Evolutionary conservation across 2,888 invertebrate species (phyloP).

Genomic region (Sminthurinus aureus): DNA sequence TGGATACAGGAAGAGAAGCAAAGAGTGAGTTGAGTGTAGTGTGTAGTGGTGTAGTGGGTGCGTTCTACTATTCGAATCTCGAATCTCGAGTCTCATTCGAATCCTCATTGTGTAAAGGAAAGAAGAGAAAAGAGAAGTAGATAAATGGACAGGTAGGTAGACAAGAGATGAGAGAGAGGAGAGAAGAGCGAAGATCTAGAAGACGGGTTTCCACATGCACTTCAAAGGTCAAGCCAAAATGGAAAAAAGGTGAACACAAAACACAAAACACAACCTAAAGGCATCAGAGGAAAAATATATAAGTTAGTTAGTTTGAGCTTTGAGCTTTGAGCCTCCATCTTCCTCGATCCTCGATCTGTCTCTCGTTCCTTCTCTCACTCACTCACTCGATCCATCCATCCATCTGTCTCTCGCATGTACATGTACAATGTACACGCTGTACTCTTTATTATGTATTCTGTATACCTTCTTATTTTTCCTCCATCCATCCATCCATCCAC

Average conservation of each 20-base stretch:
- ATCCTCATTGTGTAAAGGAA: slow-evolving; percentile 14
- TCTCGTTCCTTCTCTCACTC: neutral
- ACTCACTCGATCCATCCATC: neutral
- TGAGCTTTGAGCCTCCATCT: neutral
- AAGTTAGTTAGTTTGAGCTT: slow-evolving; percentile 28
- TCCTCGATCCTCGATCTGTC: neutral
- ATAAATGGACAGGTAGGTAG: neutral
- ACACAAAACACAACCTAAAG: neutral
- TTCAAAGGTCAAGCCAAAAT: slow-evolving; percentile 38
- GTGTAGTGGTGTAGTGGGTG: slow-evolving; percentile 25
- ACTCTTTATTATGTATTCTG: no score
- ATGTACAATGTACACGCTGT: no score
- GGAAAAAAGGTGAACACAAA: slow-evolving; percentile 31
- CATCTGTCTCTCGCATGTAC: neutral
- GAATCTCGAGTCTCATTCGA: no score
- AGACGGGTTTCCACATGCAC: slow-evolving; percentile 40
- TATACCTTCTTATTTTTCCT: no score
- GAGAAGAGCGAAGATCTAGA: slow-evolving; percentile 13
- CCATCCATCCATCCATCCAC: neutral
- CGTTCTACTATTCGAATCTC: slow-evolving; percentile 24
- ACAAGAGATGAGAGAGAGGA: slow-evolving; percentile 2
- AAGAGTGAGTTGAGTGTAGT: neutral
- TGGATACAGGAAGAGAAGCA: neutral
- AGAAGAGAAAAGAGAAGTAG: neutral
- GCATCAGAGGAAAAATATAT: neutral